Percentiles rank a stretch among this genome's conserved stretches.
Evolutionary conservation across 2,888 invertebrate genomes (phyloP).

Genomic region (Lamellibrachia columna): DNA sequence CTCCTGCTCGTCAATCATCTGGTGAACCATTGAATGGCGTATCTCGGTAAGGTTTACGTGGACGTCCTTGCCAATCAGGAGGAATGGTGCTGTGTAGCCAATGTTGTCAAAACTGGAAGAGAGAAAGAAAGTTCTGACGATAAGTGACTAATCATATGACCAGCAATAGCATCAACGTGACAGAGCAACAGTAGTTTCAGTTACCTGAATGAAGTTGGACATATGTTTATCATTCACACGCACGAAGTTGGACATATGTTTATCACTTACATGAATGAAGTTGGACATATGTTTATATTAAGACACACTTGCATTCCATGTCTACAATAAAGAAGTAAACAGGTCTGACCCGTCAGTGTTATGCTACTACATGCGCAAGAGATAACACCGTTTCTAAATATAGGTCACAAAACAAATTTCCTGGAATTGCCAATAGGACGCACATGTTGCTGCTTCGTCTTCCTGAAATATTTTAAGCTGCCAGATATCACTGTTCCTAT

Average conservation of each 20-base stretch:
- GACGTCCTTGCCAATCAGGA: slow-evolving; percentile 58
- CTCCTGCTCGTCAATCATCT: slow-evolving; percentile 55
- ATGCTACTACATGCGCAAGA: background rate
- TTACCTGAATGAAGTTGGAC: too few species aligned
- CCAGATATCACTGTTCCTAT: background rate
- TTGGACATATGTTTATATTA: too few species aligned
- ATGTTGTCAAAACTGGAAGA: slow-evolving; percentile 37
- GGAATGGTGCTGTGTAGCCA: slow-evolving; percentile 52
- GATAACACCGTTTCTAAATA: too few species aligned
- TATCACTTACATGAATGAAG: too few species aligned
- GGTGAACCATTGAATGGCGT: slow-evolving; percentile 58
- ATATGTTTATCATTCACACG: too few species aligned
- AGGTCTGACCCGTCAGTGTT: background rate
- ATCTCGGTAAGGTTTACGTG: slow-evolving; percentile 49
- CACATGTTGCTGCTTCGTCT: background rate
- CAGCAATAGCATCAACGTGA: background rate
- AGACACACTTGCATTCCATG: too few species aligned
- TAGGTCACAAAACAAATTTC: too few species aligned
- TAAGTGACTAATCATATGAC: background rate
- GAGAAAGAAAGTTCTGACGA: background rate
- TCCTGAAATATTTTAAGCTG: background rate
- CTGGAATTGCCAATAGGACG: too few species aligned
- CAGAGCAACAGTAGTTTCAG: too few species aligned
- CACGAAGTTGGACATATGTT: too few species aligned
- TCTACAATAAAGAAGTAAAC: too few species aligned